These are phyloP conservation scores for Hippocampus mohnikei DNA, from an alignment of 2,113 vertebrate genomes.

Conservation along the genomic window DNA sequence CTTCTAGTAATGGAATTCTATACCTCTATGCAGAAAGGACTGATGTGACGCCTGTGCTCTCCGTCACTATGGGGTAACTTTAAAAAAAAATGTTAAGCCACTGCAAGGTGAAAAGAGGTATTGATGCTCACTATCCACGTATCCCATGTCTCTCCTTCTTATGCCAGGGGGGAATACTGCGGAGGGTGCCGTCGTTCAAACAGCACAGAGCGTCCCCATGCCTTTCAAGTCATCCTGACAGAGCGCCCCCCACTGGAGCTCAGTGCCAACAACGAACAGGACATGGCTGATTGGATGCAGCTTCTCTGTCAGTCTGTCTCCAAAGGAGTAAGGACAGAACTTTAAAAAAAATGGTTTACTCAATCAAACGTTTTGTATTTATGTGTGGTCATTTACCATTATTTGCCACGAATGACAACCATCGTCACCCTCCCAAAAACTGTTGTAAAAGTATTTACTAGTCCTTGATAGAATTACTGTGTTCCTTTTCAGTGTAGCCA, in stretches of 20 bases:
- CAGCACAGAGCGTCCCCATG: conserved; percentile 85
- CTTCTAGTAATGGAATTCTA: conserved; percentile 83
- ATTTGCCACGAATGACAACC: not conserved
- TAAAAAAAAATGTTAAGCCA: not conserved
- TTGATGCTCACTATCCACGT: not conserved
- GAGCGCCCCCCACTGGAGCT: conserved; percentile 91
- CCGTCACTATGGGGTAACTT: conserved; percentile 92
- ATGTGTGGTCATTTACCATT: not conserved
- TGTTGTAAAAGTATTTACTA: not conserved
- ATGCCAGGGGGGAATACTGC: conserved; percentile 86
- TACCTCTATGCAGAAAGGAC: conserved; percentile 89
- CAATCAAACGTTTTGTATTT: not conserved
- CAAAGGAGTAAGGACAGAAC: conserved; percentile 82
- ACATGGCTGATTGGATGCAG: conserved; percentile 98
- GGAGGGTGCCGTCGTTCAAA: conserved; percentile 91
- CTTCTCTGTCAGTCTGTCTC: conserved; percentile 94
- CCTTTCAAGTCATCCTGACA: conserved; percentile 91
- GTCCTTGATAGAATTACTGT: too few relatives aligned
- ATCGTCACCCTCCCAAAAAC: not conserved
- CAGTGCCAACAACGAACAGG: conserved; percentile 84
- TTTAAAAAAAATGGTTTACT: too few relatives aligned
- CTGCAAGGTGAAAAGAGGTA: not conserved
- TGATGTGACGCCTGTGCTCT: conserved; percentile 82
- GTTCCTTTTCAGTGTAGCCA: too few relatives aligned
- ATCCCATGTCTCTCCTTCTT: not conserved